Evolutionary conservation across 2,113 vertebrate genomes (phyloP).

Genomic region (Paratilapia polleni): DNA sequence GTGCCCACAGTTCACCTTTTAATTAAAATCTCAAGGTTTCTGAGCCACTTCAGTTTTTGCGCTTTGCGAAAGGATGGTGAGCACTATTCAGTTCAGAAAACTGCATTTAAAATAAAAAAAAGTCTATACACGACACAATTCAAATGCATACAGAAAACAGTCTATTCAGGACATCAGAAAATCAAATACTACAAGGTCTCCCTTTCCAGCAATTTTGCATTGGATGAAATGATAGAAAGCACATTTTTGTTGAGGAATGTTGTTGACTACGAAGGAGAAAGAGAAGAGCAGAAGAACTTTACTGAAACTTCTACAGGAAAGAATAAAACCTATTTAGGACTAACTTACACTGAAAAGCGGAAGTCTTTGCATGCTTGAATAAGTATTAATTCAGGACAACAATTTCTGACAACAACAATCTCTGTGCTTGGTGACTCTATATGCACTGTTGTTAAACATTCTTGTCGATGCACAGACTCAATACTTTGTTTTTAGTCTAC

Average conservation of each 20-base stretch:
- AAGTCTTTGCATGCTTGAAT: neutral
- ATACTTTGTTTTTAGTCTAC: neutral
- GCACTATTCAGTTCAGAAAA: constrained; percentile 51
- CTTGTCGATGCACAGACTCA: neutral
- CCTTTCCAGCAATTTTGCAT: constrained; percentile 1
- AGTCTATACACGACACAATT: constrained; percentile 39
- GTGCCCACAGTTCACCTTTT: constrained; percentile 54
- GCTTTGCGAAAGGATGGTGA: constrained; percentile 36
- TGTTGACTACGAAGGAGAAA: constrained; percentile 17
- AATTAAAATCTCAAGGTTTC: constrained; percentile 73
- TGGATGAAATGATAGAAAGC: constrained; percentile 26
- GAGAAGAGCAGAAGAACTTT: neutral
- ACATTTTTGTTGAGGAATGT: constrained; percentile 22
- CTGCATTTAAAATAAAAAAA: neutral
- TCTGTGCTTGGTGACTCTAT: neutral
- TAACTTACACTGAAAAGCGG: neutral
- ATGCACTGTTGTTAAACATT: neutral
- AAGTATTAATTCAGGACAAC: neutral
- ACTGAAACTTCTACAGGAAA: neutral
- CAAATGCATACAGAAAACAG: constrained; percentile 48
- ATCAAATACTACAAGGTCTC: constrained; percentile 55
- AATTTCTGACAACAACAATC: constrained; percentile 11
- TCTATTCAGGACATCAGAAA: constrained; percentile 60
- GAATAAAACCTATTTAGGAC: constrained; percentile 3
- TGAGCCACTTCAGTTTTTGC: constrained; percentile 59